Base-by-base conservation (phyloP, 1,140 invertebrate genomes). In the Sipha flava region DNA sequence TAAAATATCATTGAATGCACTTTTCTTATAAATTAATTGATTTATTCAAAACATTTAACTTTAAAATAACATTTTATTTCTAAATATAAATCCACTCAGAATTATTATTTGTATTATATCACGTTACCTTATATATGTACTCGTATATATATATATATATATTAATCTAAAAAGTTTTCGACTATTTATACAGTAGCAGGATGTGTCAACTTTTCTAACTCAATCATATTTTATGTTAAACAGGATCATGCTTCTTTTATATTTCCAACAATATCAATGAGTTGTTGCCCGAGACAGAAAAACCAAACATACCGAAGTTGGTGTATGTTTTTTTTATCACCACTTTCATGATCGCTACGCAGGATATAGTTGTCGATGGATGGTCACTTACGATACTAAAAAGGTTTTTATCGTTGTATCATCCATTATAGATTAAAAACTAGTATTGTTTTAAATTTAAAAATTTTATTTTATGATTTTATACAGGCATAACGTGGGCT, bases 371-470 rank as follows among this genome's bases (percentile, higher is more conserved):
- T 66, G 97, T 99, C 1, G 98, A 99, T 89, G 98, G 98, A 7
- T 99, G 98, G 98, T 97, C 97, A 1, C 86, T 99, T 2, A 99
- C 97, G 3, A 99, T 99, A 94, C 87, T 99, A 1, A 95, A 96
- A 85, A 92, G 93, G 90, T 92, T 85, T 83, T 9, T n/a, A 14
- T n/a, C 14, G 3, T 49, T 1, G 18, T n/a, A n/a, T 49, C n/a
- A 40, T n/a, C n/a, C n/a, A n/a, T n/a, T n/a, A n/a, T n/a, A n/a
- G n/a, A n/a, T n/a, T n/a, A n/a, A n/a, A n/a, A n/a, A n/a, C n/a
- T 40, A 40, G 10, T 40, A 40, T 49, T n/a, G 12, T 49, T 2
- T 49, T 49, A 14, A 18, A 2, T n/a, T 1, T 4, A 14, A 49
- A n/a, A 14, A 49, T 4, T 18, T n/a, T 79, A 79, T 54, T 52